A percentile compares a stretch with the other conserved stretches of the same genome.
phyloP scores from a whole-genome alignment of 1,140 invertebrate genomes.

The silkworm (Bombyx mori) region ASM3026992v2 NC_085115.1:8514501-8515000 shows the following conservation, averaged over 20 bases:
- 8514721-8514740: slow-evolving; percentile 87
- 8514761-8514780: slow-evolving; percentile 67
- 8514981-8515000: slow-evolving; percentile 90
- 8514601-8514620: slow-evolving; percentile 88
- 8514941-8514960: slow-evolving; percentile 39
- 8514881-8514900: slow-evolving; percentile 85
- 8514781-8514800: slow-evolving; percentile 60
- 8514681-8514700: slow-evolving; percentile 86
- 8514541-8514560: slow-evolving; percentile 84
- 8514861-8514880: slow-evolving; percentile 97
- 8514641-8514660: slow-evolving; percentile 75
- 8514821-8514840: slow-evolving; percentile 23
- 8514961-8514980: slow-evolving; percentile 80
- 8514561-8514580: slow-evolving; percentile 87
- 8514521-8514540: slow-evolving; percentile 85
- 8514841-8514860: slow-evolving; percentile 87
- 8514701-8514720: slow-evolving; percentile 96
- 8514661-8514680: slow-evolving; percentile 23
- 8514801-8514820: slow-evolving; percentile 14
- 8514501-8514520: slow-evolving; percentile 88
- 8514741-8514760: slow-evolving; percentile 66
- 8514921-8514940: slow-evolving; percentile 71
- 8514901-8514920: slow-evolving; percentile 78
- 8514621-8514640: slow-evolving; percentile 88
- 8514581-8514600: slow-evolving; percentile 92